Base-by-base conservation (phyloP, 2,113 vertebrate genomes). In the Anarrhichthys ocellatus region DNA sequence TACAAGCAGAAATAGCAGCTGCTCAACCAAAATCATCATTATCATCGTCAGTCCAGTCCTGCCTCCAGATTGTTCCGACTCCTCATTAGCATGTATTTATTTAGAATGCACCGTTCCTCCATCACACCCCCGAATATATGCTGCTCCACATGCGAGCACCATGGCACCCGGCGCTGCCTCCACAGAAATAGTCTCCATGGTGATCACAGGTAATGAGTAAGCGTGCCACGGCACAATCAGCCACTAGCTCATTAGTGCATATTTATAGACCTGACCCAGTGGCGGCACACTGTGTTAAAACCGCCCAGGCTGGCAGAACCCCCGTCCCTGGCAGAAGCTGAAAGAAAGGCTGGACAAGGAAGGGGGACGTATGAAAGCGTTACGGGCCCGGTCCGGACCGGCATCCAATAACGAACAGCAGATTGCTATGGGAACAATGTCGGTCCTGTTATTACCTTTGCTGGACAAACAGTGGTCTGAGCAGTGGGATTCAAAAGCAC, bases 401-500 rank as follows among this genome's bases (percentile, higher is more conserved):
- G 63, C 73, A 70, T 81, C 83, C 78, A 79, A 78, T 92, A 90
- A 92, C 88, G 84, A 89, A 87, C 82, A 76, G 59, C 90, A 87
- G 81, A 87, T 89, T 85, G 89, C 89, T 76, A 83, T 84, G 89
- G 92, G 80, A 94, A 90, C 90, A 72, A 80, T 81, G 83, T 85
- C 78, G 76, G 67, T 62, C 63, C 72, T 62, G 72, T 92, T 91
- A 88, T 89, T 82, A 84, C 74, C 81, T 84, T 82, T 22, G 13
- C 81, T 73, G 87, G 84, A 78, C 91, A 89, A 90, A 92, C 87
- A 90, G 69, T 1, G 18, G 70, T 72, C 54, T 10, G 65, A 78
- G 83, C 77, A 52, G 66, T 20, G 67, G 81, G 78, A 80, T 71
- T 83, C 68, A 52, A 77, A 80, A 71, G 73, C 38, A 59, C 9